Percentiles rank a stretch among this genome's conserved stretches.
Evolutionary conservation across 2,888 invertebrate species (phyloP).

Genomic region (Camponotus fellah): DNA sequence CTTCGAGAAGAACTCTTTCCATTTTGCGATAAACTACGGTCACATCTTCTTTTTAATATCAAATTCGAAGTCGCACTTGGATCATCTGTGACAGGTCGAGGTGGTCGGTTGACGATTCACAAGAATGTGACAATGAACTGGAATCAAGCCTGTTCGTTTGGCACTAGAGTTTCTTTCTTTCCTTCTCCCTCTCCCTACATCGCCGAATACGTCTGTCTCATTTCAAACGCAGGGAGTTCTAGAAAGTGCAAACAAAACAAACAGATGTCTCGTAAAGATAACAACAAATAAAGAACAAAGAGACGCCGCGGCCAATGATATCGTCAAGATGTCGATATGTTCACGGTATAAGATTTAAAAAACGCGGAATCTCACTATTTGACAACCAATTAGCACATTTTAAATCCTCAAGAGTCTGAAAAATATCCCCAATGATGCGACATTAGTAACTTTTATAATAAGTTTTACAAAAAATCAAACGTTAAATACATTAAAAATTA

Average conservation of each 20-base stretch:
- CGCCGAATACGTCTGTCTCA: not conserved
- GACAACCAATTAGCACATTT: too few relatives aligned
- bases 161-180: not conserved
- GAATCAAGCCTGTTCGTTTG: not conserved
- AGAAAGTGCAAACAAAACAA: not conserved
- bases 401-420: too few relatives aligned
- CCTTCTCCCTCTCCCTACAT: not conserved
- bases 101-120: not conserved
- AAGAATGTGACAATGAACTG: not conserved
- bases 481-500: too few relatives aligned
- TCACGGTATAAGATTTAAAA: too few relatives aligned
- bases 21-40: slow-evolving; percentile 55
- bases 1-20: slow-evolving; percentile 85
- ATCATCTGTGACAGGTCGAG: too few relatives aligned
- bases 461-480: too few relatives aligned
- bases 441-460: too few relatives aligned
- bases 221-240: not conserved
- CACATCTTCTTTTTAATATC: not conserved
- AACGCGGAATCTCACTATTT: too few relatives aligned
- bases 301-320: too few relatives aligned
- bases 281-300: not conserved
- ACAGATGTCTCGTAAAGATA: not conserved
- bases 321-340: too few relatives aligned
- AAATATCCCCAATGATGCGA: too few relatives aligned
- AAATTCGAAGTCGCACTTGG: not conserved